Percentiles rank a stretch among this genome's conserved stretches.
Evolutionary conservation across 2,113 vertebrate species (phyloP).

Genomic region (Tichodroma muraria): DNA sequence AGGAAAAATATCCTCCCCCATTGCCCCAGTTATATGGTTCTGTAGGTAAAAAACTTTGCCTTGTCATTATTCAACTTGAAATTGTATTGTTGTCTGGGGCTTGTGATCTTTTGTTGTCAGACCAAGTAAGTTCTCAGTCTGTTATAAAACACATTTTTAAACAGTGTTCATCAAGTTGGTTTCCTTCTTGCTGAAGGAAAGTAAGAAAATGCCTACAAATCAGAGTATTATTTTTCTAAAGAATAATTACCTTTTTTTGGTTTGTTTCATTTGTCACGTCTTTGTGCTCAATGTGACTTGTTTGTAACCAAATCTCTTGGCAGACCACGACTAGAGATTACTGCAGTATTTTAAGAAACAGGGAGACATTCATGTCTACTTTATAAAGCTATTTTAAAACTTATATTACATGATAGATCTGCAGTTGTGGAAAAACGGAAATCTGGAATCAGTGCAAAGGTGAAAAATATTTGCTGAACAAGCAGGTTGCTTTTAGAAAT

Average conservation of each 20-base stretch:
- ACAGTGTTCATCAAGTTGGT: not conserved
- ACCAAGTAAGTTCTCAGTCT: not conserved
- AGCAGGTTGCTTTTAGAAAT: not conserved
- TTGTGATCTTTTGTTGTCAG: not conserved
- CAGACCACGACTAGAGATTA: not conserved
- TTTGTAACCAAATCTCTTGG: not conserved
- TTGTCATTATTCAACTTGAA: not conserved
- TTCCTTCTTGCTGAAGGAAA: not conserved
- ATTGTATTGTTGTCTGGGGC: not conserved
- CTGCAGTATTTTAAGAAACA: not conserved
- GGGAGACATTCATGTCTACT: accelerated
- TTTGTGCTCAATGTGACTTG: not conserved
- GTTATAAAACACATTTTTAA: not conserved
- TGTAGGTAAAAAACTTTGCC: not conserved
- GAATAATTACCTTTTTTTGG: not conserved
- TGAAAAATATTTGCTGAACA: not conserved
- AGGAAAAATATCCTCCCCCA: not conserved
- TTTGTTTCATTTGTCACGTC: not conserved
- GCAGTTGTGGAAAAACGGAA: not conserved
- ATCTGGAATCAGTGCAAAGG: not conserved
- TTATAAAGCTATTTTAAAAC: not conserved
- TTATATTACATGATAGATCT: not conserved
- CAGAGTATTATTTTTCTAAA: not conserved
- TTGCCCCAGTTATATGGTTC: not conserved
- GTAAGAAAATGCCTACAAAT: not conserved